Percentiles rank a stretch among this genome's conserved stretches.
phyloP scores from a whole-genome alignment of 2,113 vertebrate species.

The Murina feae region DNA sequence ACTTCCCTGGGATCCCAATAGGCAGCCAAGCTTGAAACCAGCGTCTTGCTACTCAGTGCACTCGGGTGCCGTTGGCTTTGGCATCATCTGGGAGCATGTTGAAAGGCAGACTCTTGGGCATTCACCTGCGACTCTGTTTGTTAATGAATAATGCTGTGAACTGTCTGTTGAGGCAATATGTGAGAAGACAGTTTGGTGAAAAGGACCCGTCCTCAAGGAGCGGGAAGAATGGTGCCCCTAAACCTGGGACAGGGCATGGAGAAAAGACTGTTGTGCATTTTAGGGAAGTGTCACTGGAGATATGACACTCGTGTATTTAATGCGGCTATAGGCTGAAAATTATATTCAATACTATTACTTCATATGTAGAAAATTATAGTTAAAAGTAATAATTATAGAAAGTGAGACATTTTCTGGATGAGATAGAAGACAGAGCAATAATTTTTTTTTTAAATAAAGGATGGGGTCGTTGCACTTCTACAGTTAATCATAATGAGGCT shows the following conservation, averaged over 20 bases:
- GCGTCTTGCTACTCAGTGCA: neutral
- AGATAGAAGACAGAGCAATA: neutral
- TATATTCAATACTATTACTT: neutral
- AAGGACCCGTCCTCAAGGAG: neutral
- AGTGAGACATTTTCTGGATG: neutral
- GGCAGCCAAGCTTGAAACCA: neutral
- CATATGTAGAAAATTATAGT: neutral
- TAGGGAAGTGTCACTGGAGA: neutral
- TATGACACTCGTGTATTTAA: neutral
- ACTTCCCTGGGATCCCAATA: neutral
- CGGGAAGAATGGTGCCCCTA: neutral
- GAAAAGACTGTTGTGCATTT: neutral
- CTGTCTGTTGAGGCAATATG: neutral
- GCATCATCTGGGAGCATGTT: neutral
- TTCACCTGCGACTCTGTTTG: neutral
- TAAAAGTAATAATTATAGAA: neutral
- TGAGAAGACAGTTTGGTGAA: neutral
- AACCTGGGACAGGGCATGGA: neutral
- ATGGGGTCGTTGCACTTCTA: neutral
- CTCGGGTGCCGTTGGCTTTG: fast-evolving
- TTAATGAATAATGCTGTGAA: neutral
- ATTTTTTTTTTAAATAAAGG: neutral
- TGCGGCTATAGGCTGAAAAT: neutral
- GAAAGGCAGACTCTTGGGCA: neutral
- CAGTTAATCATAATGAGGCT: neutral